Percentiles rank a stretch among this genome's conserved stretches.
These are phyloP conservation scores for Ophion ventricosus DNA, from an alignment of 2,888 invertebrate species.

Conservation along the genomic window DNA sequence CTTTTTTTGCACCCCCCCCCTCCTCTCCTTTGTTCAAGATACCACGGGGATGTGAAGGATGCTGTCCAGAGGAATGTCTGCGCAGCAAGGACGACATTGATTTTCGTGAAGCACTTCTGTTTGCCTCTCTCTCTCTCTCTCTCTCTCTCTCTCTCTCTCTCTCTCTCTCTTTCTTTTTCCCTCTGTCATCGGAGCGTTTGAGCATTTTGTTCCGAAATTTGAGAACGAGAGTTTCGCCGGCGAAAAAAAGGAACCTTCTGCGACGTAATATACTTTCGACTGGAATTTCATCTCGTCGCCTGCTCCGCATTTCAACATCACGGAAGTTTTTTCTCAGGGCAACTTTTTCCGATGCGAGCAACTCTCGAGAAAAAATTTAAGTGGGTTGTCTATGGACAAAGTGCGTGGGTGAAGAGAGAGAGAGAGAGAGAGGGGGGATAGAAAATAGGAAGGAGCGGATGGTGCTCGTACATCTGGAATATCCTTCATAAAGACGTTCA, in stretches of 20 bases:
- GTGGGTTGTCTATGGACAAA: not conserved
- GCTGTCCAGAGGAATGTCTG: not conserved
- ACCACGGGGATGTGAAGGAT: not conserved
- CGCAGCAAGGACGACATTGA: constrained; percentile 40
- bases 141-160: not conserved
- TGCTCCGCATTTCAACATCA: too few relatives aligned
- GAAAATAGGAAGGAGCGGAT: not conserved
- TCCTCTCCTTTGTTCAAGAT: not conserved
- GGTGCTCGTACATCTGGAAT: not conserved
- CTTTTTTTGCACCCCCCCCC: not conserved
- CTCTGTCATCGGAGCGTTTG: not conserved
- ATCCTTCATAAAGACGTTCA: not conserved
- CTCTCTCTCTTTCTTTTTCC: not conserved
- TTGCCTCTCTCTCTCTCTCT: too few relatives aligned
- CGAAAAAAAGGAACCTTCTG: not conserved
- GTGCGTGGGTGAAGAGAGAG: not conserved
- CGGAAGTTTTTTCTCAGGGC: too few relatives aligned
- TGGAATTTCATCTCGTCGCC: not conserved
- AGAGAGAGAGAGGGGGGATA: not conserved
- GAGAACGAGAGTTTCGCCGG: not conserved
- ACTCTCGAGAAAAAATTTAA: not conserved
- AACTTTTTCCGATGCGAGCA: not conserved
- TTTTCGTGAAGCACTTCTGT: constrained; percentile 3
- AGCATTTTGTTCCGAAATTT: not conserved
- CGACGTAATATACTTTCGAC: not conserved